phyloP scores from a whole-genome alignment of 2,113 vertebrate genomes.

The Nibea coibor region DNA sequence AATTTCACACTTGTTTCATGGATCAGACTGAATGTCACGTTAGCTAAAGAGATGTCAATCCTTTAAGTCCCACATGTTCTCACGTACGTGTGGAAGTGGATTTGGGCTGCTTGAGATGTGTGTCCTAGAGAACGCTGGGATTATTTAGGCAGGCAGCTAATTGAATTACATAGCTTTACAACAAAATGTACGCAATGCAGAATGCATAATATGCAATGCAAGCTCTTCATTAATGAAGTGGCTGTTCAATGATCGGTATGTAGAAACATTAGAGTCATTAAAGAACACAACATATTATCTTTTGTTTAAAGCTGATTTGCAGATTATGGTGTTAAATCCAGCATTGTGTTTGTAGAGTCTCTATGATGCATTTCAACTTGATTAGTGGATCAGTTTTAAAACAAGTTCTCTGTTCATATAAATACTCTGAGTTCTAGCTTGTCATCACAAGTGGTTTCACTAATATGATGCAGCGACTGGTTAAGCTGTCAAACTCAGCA shows the following conservation, averaged over 20 bases:
- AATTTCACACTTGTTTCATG: constrained; percentile 46
- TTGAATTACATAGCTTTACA: not conserved
- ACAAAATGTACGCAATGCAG: not conserved
- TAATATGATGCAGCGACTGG: constrained; percentile 11
- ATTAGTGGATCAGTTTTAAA: not conserved
- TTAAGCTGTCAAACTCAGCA: constrained; percentile 15
- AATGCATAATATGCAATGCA: not conserved
- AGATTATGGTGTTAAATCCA: not conserved
- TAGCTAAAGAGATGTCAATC: constrained; percentile 41
- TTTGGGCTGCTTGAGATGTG: not conserved
- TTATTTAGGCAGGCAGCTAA: not conserved
- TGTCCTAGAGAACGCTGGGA: not conserved
- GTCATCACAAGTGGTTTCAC: not conserved
- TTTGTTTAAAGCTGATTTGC: not conserved
- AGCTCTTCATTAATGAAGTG: not conserved
- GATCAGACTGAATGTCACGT: constrained; percentile 49
- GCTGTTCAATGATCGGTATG: not conserved
- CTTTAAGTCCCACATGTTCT: constrained; percentile 35
- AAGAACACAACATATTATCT: not conserved
- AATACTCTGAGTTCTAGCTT: not conserved
- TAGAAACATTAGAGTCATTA: constrained; percentile 5
- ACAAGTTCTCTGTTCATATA: not conserved
- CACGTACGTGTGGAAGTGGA: constrained; percentile 2
- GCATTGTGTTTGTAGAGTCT: not conserved
- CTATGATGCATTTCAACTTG: not conserved